A percentile compares a stretch with the other conserved stretches of the same genome.
Evolutionary conservation across 2,888 invertebrate species (phyloP).

Genomic region (Scotopteryx bipunctaria): DNA sequence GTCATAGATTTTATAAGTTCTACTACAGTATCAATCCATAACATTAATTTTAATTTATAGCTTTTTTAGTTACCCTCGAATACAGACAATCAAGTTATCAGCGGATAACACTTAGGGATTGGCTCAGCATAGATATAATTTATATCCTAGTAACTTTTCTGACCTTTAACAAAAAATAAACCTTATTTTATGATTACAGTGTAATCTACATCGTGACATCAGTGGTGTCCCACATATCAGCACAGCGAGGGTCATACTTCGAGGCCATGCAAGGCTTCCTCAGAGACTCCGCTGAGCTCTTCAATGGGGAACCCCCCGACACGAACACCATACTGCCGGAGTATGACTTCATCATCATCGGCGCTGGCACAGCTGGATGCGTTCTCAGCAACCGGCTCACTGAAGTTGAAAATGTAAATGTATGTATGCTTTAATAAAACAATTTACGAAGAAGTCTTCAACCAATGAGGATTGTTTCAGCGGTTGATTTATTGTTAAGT

Average conservation of each 20-base stretch:
- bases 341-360: conserved; percentile 69
- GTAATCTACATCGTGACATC: conserved; percentile 17
- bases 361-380: conserved; percentile 68
- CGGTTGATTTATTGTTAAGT: too few species aligned
- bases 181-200: conserved; percentile 14
- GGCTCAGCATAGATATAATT: neutral
- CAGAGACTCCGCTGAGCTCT: conserved; percentile 39
- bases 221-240: conserved; percentile 14
- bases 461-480: too few species aligned
- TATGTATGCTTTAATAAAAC: conserved; percentile 20
- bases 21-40: too few species aligned
- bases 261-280: conserved; percentile 49
- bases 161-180: neutral
- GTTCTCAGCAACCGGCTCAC: conserved; percentile 67
- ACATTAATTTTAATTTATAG: too few species aligned
- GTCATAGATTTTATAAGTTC: too few species aligned
- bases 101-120: too few species aligned
- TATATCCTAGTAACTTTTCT: neutral
- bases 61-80: too few species aligned
- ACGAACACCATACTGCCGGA: conserved; percentile 40
- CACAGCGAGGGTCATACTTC: conserved; percentile 41
- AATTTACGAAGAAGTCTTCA: too few species aligned
- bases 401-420: conserved; percentile 64
- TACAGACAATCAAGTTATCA: too few species aligned
- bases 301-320: conserved; percentile 51